Evolutionary conservation across 2,888 invertebrate species (phyloP), one percentile per base, ranked within the genome.

Genomic region (Apodemia duryi): DNA sequence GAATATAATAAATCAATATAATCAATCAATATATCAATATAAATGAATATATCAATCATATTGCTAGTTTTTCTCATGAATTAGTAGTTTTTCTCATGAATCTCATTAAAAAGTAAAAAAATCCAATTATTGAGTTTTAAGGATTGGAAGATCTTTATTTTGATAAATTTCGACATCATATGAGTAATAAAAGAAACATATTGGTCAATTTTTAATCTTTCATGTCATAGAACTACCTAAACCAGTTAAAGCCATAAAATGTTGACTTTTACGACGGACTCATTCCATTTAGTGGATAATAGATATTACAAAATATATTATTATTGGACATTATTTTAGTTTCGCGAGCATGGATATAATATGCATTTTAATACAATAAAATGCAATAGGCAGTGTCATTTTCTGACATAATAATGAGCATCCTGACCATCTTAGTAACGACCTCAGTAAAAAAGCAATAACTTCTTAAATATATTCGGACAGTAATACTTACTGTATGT

Each of bases 351-450:
- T 28, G 21, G 28, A 29, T 57, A 32, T 46, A 57, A 57, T 57
- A 7, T 4, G 32, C 32, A 57, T 57, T 57, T 57, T 29, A 57
- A 32, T 57, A 57, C 52, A 68, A 68, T 49, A 69, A 74, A 74
- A 75, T 76, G 74, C 83, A 77, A 73, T 74, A 74, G 78, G 82
- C 82, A 83, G 80, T 82, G 73, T 72, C 74, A 75, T 70, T 64
- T 72, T 73, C 74, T 46, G 72, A 66, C 71, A 74, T 80, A 86
- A 88, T 86, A 88, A 90, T 89, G 89, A 90, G 89, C 84, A 88
- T 86, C 84, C 86, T 86, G 87, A 86, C 74, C 69, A 79, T 79
- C 76, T 78, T 75, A 78, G 73, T 29, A 76, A 69, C 60, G 65
- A 68, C 49, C 64, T 67, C 66, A 72, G 46, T 70, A 71, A 72